Evolutionary conservation across 2,888 invertebrate species (phyloP).

Genomic region (Cecidostiba fungosa): DNA sequence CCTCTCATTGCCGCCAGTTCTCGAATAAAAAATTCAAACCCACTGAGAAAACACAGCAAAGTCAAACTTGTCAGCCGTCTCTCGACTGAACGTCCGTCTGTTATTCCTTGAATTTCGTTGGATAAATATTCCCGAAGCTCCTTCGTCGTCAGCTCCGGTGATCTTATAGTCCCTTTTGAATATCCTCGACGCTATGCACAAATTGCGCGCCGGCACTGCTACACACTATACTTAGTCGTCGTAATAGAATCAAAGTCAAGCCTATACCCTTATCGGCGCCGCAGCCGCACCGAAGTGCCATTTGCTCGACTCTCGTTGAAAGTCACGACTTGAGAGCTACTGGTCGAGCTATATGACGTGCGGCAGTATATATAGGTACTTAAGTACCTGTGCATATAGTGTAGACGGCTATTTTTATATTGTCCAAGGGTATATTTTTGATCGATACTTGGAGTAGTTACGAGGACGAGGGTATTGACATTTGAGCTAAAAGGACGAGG

Average conservation of each 20-base stretch:
- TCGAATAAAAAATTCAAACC: neutral
- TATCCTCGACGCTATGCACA: neutral
- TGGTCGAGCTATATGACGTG: neutral
- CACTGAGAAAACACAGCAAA: neutral
- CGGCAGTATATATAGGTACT: neutral
- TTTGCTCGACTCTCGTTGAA: neutral
- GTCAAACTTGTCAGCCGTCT: neutral
- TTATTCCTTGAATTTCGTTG: neutral
- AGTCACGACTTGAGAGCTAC: slow-evolving; percentile 12
- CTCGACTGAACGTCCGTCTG: neutral
- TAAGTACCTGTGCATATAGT: neutral
- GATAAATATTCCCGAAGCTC: neutral
- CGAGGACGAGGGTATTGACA: no score
- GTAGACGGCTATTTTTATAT: no score
- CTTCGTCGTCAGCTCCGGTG: no score
- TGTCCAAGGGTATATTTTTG: neutral
- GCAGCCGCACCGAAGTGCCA: neutral
- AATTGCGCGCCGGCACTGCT: neutral
- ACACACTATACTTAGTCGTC: neutral
- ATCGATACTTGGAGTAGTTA: no score
- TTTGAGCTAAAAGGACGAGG: no score
- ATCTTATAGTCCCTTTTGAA: neutral
- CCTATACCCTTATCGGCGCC: slow-evolving; percentile 35
- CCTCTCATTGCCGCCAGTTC: neutral
- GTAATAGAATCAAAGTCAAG: slow-evolving; percentile 50